Evolutionary conservation across 2,797 vertebrate species (phyloP).

Genomic region (Pipistrellus nathusii): DNA sequence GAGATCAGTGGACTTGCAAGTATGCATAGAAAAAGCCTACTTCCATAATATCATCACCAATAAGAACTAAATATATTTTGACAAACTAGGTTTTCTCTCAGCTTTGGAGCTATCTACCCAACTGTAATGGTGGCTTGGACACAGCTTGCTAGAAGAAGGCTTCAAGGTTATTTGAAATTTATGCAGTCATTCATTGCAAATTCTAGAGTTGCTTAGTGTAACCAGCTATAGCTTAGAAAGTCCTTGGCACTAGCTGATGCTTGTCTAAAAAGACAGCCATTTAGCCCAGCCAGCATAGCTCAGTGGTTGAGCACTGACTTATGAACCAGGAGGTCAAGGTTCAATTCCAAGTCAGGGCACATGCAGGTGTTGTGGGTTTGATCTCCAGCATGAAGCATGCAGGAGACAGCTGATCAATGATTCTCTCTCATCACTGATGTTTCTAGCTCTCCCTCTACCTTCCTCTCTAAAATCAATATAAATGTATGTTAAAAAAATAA

Average conservation of each 20-base stretch:
- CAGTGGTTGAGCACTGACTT: too few species aligned
- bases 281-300: not conserved
- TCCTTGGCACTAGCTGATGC: not conserved
- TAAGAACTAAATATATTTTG: conserved; percentile 18
- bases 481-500: too few species aligned
- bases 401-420: too few species aligned
- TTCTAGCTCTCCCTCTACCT: too few species aligned
- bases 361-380: too few species aligned
- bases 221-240: conserved; percentile 3
- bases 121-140: not conserved
- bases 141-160: not conserved
- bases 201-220: not conserved
- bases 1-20: conserved; percentile 52
- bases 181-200: not conserved
- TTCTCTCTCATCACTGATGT: too few species aligned
- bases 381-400: too few species aligned
- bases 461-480: too few species aligned
- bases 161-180: not conserved
- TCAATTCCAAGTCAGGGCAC: too few species aligned
- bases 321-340: too few species aligned
- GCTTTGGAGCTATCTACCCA: not conserved
- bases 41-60: conserved; percentile 45
- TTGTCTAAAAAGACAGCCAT: not conserved
- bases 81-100: not conserved
- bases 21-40: not conserved